Evolutionary conservation across 2,797 vertebrate genomes (phyloP), one percentile per base, ranked within the genome.

Genomic region (Antennarius maculatus): DNA sequence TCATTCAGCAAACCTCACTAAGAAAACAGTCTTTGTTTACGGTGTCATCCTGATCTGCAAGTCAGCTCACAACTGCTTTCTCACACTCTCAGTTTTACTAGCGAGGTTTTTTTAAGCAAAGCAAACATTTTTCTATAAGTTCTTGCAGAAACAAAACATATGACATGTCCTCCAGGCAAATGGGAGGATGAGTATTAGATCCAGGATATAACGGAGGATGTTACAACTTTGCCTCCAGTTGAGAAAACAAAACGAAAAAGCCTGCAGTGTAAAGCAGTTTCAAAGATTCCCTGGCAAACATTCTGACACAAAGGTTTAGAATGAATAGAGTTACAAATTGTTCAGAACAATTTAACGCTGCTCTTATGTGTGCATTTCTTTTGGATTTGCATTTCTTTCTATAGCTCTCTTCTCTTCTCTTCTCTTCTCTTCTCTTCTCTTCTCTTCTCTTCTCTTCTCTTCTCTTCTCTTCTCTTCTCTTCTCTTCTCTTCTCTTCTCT

Each of bases 11-110:
- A 45, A 51, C 46, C 53, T 12, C 50, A 18, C 74, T 76, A 76
- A 73, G 60, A 79, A 74, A 87, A 86, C 80, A 85, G 28, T 54
- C 59, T 62, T 86, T 83, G 83, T 83, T 34, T 56, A 61, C n/a
- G 27, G 59, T 80, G 77, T 87, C 79, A 75, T 68, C 4, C 66
- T 17, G 41, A 86, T 85, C 81, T 65, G 67, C 69, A 62, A 45
- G 81, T 85, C 79, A 75, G 74, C 52, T 4, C 15, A 23, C 47
- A 18, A 15, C 45, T 78, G 63, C 51, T 60, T 49, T 77, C 66
- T 74, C 84, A 61, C 67, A 55, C 1, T 3, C 69, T 69, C 60
- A 2, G 0, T 65, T 84, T 77, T 66, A 80, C 70, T 64, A 23
- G 52, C 45, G 23, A 65, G 69, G 74, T 65, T 74, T 88, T 69